A percentile compares a stretch with the other conserved stretches of the same genome.
Evolutionary conservation across 2,888 invertebrate species (phyloP).

Genomic region (Cyclophora albipunctata): DNA sequence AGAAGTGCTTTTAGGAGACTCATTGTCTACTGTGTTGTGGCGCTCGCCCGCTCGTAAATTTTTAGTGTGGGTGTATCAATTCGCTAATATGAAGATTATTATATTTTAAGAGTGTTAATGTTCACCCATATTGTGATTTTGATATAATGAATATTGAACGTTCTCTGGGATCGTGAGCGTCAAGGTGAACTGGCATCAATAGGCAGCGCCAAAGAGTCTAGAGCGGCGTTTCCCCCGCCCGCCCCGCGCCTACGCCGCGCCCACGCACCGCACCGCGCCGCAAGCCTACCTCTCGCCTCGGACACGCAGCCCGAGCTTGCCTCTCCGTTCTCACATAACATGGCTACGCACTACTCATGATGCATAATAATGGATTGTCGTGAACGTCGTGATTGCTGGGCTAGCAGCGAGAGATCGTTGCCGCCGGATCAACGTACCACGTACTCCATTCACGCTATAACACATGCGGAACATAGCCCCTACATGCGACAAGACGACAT

Average conservation of each 20-base stretch:
- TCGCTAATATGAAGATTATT: no score
- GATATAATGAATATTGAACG: slow-evolving; percentile 8
- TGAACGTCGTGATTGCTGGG: slow-evolving; percentile 16
- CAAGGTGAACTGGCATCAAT: slow-evolving; percentile 55
- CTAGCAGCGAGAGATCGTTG: slow-evolving; percentile 10
- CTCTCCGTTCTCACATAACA: slow-evolving; percentile 27
- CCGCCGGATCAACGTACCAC: slow-evolving; percentile 14
- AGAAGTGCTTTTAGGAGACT: no score
- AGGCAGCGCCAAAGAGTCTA: slow-evolving; percentile 59
- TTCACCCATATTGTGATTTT: no score
- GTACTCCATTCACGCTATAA: no score
- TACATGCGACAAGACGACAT: no score
- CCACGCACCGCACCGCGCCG: slow-evolving; percentile 35
- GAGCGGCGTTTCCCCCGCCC: slow-evolving; percentile 25
- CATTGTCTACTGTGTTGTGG: no score
- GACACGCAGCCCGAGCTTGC: not conserved
- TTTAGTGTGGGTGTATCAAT: no score
- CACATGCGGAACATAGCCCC: no score
- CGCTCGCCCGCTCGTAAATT: no score
- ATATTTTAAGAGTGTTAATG: no score
- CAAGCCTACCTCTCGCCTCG: slow-evolving; percentile 45
- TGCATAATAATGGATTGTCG: slow-evolving; percentile 39
- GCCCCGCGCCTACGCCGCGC: slow-evolving; percentile 31
- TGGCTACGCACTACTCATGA: slow-evolving; percentile 39
- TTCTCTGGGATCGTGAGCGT: slow-evolving; percentile 38